These are phyloP conservation scores for Pristionchus maxplancki DNA, from an alignment of 2,888 invertebrate genomes.

Conservation along the genomic window DNA sequence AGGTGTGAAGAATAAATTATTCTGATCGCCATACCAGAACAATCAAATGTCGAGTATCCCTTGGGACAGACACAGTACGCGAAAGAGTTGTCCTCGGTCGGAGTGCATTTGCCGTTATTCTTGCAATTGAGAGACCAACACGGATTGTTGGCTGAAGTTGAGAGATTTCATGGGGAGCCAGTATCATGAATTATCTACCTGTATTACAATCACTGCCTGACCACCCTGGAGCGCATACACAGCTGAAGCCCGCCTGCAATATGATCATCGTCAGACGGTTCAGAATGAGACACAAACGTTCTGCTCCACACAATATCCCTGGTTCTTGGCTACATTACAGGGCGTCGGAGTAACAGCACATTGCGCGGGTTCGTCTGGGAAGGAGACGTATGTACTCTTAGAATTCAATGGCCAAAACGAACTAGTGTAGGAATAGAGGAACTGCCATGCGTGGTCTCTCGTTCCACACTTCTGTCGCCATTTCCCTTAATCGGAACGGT, in stretches of 20 bases:
- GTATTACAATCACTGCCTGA: neutral
- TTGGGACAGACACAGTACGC: neutral
- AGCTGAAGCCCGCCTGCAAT: neutral
- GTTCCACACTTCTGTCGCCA: conserved; percentile 1
- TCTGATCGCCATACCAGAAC: neutral
- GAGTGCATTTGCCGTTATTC: neutral
- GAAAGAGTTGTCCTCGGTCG: neutral
- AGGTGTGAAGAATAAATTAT: neutral
- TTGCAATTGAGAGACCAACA: neutral
- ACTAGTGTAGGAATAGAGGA: neutral
- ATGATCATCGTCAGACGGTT: neutral
- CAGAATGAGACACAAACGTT: neutral
- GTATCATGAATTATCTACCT: too few species aligned
- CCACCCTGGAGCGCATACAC: conserved; percentile 17
- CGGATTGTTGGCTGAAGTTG: conserved; percentile 16
- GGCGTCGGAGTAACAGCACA: neutral
- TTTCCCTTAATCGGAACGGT: neutral
- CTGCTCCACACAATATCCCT: conserved; percentile 19
- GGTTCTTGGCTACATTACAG: neutral
- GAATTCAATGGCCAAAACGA: neutral
- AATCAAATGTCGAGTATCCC: neutral
- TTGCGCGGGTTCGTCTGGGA: neutral
- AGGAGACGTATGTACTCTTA: neutral
- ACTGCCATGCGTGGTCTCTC: neutral
- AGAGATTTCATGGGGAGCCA: neutral